Base-by-base conservation (phyloP, 1,140 invertebrate species). In the Lithobius niger region DNA sequence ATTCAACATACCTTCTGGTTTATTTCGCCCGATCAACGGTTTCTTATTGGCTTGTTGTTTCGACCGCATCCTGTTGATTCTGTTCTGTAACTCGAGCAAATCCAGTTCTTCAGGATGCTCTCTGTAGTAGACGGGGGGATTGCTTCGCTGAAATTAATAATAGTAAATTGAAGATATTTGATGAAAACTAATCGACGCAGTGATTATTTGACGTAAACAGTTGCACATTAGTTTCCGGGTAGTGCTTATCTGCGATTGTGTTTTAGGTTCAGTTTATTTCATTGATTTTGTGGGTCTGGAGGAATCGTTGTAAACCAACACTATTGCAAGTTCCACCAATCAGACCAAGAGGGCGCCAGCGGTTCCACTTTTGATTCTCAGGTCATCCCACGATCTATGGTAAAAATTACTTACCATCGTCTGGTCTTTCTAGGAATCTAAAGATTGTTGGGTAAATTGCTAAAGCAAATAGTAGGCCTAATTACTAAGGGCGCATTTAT, bases 61-160 rank as follows among this genome's bases (percentile, higher is more conserved):
- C 27, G 48, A 50, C 71, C 60, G 76, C 74, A 52, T 76, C 69
- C 54, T 75, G 66, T 62, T 78, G 66, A 49, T 25, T 58, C 61
- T n/a, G 57, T 61, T 48, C 60, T 58, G 26, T 3, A 55, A 3
- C 18, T 55, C 54, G 2, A 57, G 45, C 22, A 66, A 19, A 25
- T 61, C 62, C 27, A 71, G 54, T 36, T 70, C 64, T 27, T 71
- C 65, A 0, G 68, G 67, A 52, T 66, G 62, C 44, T 77, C 82
- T 61, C 80, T 72, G 70, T 88, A 88, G 65, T 84, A 81, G 44
- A 79, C 78, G 0, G 83, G 77, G 3, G 81, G 77, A 64, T 78
- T 77, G 26, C 82, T 81, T 44, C 73, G 75, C 65, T 66, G 27
- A 15, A 56, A 56, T 27, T 27, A 1, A 24, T 22, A 1, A 6